phyloP scores from a whole-genome alignment of 2,888 invertebrate species.

The Autographa gamma region DNA sequence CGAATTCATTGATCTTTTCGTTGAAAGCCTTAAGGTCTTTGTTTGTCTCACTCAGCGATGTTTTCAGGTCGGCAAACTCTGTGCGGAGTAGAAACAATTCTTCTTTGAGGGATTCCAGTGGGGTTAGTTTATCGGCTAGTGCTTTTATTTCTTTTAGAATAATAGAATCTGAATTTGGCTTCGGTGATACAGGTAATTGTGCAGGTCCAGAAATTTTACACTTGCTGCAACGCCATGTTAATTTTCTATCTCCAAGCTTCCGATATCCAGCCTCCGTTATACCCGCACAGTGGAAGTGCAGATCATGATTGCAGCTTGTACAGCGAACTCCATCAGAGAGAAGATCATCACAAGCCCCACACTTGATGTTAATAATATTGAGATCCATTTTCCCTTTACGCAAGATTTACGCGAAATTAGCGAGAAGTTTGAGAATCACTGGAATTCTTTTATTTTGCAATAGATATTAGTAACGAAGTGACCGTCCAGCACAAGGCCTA shows the following conservation, averaged over 20 bases:
- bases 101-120: not conserved
- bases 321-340: conserved; percentile 13
- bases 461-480: not conserved
- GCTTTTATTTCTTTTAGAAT: not conserved
- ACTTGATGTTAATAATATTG: not conserved
- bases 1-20: not conserved
- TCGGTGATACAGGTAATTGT: not conserved
- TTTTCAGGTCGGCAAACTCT: not conserved
- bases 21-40: not conserved
- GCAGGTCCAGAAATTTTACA: not conserved
- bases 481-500: not conserved
- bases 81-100: not conserved
- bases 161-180: not conserved
- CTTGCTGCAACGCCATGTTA: not conserved
- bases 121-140: not conserved
- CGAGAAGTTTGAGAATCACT: not conserved
- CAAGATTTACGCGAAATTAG: not conserved
- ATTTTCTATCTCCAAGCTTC: conserved; percentile 7
- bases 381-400: not conserved
- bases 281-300: conserved; percentile 12
- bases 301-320: not conserved
- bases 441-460: not conserved
- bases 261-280: conserved; percentile 10
- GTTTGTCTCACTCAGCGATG: not conserved
- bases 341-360: not conserved